Base-by-base conservation (phyloP, 2,113 vertebrate genomes). In the Andinoacara biseriatus region DNA sequence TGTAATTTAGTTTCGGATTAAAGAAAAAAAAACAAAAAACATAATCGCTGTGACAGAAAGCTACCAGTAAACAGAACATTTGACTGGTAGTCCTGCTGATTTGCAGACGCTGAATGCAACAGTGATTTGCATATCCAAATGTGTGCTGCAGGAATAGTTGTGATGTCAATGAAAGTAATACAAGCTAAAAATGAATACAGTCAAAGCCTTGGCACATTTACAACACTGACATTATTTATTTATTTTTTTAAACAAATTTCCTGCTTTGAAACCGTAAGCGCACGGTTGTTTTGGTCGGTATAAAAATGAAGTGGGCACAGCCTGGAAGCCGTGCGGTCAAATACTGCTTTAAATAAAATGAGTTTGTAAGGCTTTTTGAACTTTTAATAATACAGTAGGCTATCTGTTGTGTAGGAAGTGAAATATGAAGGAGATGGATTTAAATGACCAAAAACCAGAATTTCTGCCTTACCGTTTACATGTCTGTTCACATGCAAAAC, bases 41-140 rank as follows among this genome's bases (percentile, higher is more conserved):
- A 4, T 17, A 11, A 7, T 43, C 4, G 20, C 29, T 38, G 17
- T 2, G 8, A 18, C 58, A 33, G 20, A 49, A 77, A n/a, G 5
- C 14, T 17, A 2, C 2, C 11, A 10, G 35, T 59, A 52, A 49
- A 83, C 63, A 83, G 74, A 72, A 65, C 60, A 31, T 52, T 17
- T 54, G 46, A 15, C 49, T 63, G 33, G 9, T 62, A 61, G 59
- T 75, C 58, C n/a, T 38, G 13, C 7, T 76, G 2, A 52, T 87
- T 67, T 91, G 78, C 85, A 89, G 46, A 72, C 33, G 31, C 46
- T 85, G 24, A 35, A 72, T 49, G 11, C 38, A 38, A 3, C 11
- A 22, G 10, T 40, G 35, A 82, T 91, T 91, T 91, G 83, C 63
- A 79, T 88, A 88, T 76, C 35, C 52, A 89, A 82, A 86, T 76